Evolutionary conservation across 2,113 vertebrate genomes (phyloP).

Genomic region (Rhipidura dahli): DNA sequence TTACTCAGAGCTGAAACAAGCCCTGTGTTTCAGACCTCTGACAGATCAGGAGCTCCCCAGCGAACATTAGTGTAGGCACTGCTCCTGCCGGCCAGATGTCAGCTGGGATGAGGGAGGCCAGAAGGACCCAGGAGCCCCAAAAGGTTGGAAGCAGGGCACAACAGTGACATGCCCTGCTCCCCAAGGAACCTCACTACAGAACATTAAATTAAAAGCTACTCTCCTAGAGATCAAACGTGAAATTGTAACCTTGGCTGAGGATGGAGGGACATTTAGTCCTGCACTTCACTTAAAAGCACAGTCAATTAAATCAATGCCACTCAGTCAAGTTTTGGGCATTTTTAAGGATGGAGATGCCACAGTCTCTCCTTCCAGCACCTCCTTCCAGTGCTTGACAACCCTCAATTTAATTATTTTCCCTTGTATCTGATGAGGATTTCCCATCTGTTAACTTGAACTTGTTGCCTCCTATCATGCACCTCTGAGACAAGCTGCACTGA

Average conservation of each 20-base stretch:
- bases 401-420: background rate
- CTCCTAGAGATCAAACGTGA: accelerated
- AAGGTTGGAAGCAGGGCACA: background rate
- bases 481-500: background rate
- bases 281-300: background rate
- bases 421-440: background rate
- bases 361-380: background rate
- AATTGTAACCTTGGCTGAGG: background rate
- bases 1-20: background rate
- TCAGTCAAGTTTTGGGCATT: background rate
- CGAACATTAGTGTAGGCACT: background rate
- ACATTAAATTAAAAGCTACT: background rate
- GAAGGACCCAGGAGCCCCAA: background rate
- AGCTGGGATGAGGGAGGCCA: accelerated
- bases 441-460: background rate
- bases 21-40: background rate
- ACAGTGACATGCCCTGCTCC: accelerated
- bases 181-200: background rate
- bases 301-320: background rate
- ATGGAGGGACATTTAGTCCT: background rate
- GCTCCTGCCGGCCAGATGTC: background rate
- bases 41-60: background rate
- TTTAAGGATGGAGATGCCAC: background rate
- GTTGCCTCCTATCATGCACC: background rate
- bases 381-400: background rate